Evolutionary conservation across 2,888 invertebrate genomes (phyloP).

Genomic region (Cheilosia pagana): DNA sequence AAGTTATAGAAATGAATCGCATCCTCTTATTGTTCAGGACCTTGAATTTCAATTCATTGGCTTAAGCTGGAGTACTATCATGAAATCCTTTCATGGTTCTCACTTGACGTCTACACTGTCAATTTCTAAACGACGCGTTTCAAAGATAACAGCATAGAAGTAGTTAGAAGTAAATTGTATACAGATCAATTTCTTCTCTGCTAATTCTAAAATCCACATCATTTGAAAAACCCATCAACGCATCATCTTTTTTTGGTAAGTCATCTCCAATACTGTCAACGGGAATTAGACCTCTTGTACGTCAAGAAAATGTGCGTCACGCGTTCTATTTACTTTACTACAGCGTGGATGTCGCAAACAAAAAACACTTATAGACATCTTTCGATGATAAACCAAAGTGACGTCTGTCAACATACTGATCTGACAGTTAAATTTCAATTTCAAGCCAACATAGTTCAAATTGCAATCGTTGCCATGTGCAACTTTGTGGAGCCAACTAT

Average conservation of each 20-base stretch:
- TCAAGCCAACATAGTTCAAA: background rate
- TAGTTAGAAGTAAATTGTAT: too few relatives aligned
- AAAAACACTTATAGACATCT: background rate
- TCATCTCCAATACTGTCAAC: background rate
- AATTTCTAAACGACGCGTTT: too few relatives aligned
- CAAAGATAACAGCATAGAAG: too few relatives aligned
- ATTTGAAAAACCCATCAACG: background rate
- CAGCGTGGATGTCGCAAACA: background rate
- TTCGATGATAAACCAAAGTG: background rate
- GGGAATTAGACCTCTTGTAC: background rate
- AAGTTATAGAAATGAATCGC: too few relatives aligned
- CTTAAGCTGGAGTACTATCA: too few relatives aligned
- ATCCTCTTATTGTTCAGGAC: too few relatives aligned
- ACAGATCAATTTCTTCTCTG: background rate
- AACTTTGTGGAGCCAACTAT: background rate
- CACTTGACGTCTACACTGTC: too few relatives aligned
- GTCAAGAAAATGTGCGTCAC: background rate
- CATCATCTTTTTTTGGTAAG: background rate
- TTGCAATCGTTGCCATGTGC: background rate
- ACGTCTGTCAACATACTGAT: background rate
- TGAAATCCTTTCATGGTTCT: too few relatives aligned
- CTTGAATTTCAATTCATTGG: too few relatives aligned
- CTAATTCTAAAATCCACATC: background rate
- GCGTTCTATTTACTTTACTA: conserved; percentile 1
- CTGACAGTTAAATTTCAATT: background rate